A percentile compares a stretch with the other conserved stretches of the same genome.
These are phyloP conservation scores for Pogonomyrmex californicus DNA, from an alignment of 1,140 invertebrate genomes.

Conservation along the genomic window DNA sequence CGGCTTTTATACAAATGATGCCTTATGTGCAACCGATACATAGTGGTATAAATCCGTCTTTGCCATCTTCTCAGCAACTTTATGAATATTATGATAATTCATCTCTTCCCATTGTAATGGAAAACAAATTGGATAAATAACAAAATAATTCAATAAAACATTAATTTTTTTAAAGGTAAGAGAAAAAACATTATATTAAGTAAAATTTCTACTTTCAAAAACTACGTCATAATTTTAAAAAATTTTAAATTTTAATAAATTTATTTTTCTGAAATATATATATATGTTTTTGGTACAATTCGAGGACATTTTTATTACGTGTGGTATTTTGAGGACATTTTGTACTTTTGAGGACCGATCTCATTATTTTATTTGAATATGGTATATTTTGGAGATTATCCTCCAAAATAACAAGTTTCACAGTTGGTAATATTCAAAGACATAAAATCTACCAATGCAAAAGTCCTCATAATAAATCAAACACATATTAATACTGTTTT, in stretches of 20 bases:
- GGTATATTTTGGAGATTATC: neutral
- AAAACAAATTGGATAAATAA: constrained; percentile 85
- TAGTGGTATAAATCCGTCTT: constrained; percentile 67
- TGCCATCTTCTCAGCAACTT: constrained; percentile 78
- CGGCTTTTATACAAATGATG: constrained; percentile 82
- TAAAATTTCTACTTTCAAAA: neutral
- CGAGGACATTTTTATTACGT: neutral
- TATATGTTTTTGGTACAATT: constrained; percentile 23
- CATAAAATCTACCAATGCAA: neutral
- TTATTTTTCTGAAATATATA: neutral
- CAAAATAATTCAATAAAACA: neutral
- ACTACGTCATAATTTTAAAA: too few relatives aligned
- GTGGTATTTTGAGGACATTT: constrained; percentile 6
- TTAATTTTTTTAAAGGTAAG: neutral
- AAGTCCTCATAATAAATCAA: neutral
- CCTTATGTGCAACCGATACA: constrained; percentile 81
- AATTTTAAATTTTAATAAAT: too few relatives aligned
- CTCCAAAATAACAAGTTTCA: neutral
- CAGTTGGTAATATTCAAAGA: neutral
- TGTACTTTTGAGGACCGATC: neutral
- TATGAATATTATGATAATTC: constrained; percentile 84
- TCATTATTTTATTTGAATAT: neutral
- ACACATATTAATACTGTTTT: neutral
- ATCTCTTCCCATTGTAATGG: constrained; percentile 81
- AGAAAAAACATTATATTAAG: neutral